These are phyloP conservation scores for Pherbina coryleti DNA, from an alignment of 2,888 invertebrate species.

Conservation along the genomic window DNA sequence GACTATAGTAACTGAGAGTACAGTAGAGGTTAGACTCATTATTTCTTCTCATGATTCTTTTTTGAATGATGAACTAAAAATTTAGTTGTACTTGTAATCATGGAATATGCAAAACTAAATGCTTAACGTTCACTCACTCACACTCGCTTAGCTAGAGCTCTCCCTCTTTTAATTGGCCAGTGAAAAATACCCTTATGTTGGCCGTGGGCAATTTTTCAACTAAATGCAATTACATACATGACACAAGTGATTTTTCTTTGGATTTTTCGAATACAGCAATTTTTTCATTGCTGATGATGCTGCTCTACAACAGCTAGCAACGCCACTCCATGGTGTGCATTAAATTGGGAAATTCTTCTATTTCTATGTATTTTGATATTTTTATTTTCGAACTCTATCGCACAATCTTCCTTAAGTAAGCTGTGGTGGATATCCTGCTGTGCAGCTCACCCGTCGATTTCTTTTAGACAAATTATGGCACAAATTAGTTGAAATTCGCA, in stretches of 20 bases:
- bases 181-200: neutral
- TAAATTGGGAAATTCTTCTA: constrained; percentile 28
- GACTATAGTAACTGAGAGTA: neutral
- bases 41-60: too few species aligned
- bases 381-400: neutral
- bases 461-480: constrained; percentile 59
- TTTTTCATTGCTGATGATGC: neutral
- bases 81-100: too few species aligned
- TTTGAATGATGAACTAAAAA: too few species aligned
- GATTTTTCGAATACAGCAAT: neutral
- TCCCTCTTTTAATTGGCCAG: neutral
- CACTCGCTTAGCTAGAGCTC: too few species aligned
- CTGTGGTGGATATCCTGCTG: constrained; percentile 1
- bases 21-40: neutral
- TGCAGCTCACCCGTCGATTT: constrained; percentile 24
- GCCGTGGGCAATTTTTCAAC: constrained; percentile 21
- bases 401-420: neutral
- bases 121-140: too few species aligned
- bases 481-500: constrained; percentile 54
- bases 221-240: constrained; percentile 29
- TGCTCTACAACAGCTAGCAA: neutral
- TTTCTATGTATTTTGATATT: neutral
- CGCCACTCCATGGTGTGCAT: neutral
- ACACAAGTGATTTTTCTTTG: constrained; percentile 29
- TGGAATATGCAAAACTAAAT: neutral